Percentiles rank a stretch among this genome's conserved stretches.
Evolutionary conservation across 2,113 vertebrate species (phyloP).

Genomic region (Campylorhamphus procurvoides): DNA sequence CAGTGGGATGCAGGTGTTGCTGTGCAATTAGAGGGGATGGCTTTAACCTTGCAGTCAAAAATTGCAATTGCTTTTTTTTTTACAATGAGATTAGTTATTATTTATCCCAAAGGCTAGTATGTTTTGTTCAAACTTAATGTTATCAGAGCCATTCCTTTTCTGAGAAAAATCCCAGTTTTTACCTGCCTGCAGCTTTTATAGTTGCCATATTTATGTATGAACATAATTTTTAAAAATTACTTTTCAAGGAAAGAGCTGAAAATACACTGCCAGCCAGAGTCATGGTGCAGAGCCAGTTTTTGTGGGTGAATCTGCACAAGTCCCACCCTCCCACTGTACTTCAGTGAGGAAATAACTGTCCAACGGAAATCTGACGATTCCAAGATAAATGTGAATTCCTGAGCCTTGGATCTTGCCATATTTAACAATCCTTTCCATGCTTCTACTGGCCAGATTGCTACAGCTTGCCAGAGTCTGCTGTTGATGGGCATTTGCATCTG

Average conservation of each 20-base stretch:
- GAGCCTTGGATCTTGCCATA: background rate
- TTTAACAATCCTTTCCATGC: background rate
- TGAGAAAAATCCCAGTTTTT: background rate
- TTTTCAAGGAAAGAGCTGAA: background rate
- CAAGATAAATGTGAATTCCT: background rate
- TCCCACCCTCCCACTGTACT: fast-evolving
- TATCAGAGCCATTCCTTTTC: background rate
- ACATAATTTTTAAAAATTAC: background rate
- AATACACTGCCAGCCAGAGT: background rate
- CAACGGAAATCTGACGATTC: background rate
- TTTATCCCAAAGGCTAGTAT: background rate
- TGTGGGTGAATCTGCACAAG: fast-evolving
- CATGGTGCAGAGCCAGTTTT: background rate
- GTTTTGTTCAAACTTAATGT: background rate
- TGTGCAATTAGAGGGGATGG: background rate
- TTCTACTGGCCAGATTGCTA: background rate
- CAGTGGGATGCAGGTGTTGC: conserved; percentile 4
- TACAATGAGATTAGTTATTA: background rate
- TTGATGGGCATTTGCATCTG: fast-evolving
- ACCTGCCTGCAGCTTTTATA: background rate
- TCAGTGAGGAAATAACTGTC: background rate
- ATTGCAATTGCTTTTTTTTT: background rate
- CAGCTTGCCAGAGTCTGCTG: background rate
- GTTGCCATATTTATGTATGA: background rate
- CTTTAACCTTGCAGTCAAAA: background rate